These are phyloP conservation scores for Tridacna crocea DNA, from an alignment of 2,888 invertebrate genomes.

Conservation along the genomic window DNA sequence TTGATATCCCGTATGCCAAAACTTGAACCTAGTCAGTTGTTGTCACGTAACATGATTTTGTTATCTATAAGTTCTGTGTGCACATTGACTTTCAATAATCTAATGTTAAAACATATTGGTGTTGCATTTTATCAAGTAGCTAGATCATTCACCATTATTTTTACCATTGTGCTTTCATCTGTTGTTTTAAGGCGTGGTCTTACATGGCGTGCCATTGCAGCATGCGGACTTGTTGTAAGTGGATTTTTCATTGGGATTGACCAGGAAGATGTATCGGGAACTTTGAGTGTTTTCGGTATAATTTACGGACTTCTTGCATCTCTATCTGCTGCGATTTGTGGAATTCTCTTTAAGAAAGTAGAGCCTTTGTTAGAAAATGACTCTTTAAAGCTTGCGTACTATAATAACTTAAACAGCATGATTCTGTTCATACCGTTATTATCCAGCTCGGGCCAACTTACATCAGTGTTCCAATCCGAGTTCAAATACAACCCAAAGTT, in stretches of 20 bases:
- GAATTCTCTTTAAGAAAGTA: slow-evolving; percentile 81
- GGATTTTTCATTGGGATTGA: slow-evolving; percentile 83
- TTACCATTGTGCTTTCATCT: slow-evolving; percentile 81
- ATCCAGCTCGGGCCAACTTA: slow-evolving; percentile 78
- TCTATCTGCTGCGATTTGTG: slow-evolving; percentile 81
- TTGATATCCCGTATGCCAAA: slow-evolving; percentile 51
- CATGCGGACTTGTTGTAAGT: slow-evolving; percentile 78
- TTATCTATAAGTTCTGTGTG: slow-evolving; percentile 78
- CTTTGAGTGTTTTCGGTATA: slow-evolving; percentile 80
- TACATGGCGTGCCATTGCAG: slow-evolving; percentile 69
- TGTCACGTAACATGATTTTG: slow-evolving; percentile 72
- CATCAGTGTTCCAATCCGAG: slow-evolving; percentile 66
- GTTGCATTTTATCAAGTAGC: slow-evolving; percentile 84
- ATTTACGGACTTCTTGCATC: slow-evolving; percentile 82
- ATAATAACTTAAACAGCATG: slow-evolving; percentile 79
- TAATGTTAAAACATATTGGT: slow-evolving; percentile 83
- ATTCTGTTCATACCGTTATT: slow-evolving; percentile 80
- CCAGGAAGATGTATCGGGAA: slow-evolving; percentile 80
- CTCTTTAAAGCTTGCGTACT: slow-evolving; percentile 79
- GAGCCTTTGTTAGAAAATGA: slow-evolving; percentile 75
- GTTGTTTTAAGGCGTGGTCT: slow-evolving; percentile 75
- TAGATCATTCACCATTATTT: slow-evolving; percentile 82
- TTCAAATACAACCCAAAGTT: slow-evolving; percentile 63
- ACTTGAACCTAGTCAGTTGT: slow-evolving; percentile 61
- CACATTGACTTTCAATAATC: slow-evolving; percentile 82